Evolutionary conservation across 2,888 invertebrate genomes (phyloP).

Genomic region (Drosophila neotestacea): DNA sequence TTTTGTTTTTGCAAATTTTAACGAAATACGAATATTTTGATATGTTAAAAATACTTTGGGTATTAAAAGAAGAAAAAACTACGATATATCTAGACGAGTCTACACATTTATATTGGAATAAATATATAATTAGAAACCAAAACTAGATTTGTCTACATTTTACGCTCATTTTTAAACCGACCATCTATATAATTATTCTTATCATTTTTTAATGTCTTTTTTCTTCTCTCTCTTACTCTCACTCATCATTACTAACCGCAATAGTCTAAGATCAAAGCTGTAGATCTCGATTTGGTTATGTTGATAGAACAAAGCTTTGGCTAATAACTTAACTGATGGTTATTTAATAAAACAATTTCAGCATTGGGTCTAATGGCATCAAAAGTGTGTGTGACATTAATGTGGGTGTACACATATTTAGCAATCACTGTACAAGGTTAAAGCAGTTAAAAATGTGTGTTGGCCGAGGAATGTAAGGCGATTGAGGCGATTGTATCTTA

Average conservation of each 20-base stretch:
- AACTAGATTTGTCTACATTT: no score
- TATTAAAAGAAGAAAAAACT: background rate
- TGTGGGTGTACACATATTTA: slow-evolving; percentile 40
- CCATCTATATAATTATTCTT: no score
- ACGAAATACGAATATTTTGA: slow-evolving; percentile 1
- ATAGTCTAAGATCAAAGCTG: background rate
- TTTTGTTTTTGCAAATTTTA: background rate
- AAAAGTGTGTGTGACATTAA: background rate
- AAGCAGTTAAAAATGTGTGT: slow-evolving; percentile 56
- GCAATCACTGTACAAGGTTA: slow-evolving; percentile 65
- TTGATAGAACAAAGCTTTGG: background rate
- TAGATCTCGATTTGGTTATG: background rate
- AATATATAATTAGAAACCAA: no score
- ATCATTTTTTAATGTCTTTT: no score
- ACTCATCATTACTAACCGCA: background rate
- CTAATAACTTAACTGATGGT: slow-evolving; percentile 29
- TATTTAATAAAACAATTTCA: slow-evolving; percentile 43
- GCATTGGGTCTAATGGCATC: background rate
- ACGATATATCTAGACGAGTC: no score
- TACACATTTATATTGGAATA: no score
- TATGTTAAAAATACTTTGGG: background rate
- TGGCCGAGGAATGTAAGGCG: slow-evolving; percentile 29
- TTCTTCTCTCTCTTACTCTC: background rate
- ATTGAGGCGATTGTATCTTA: slow-evolving; percentile 64
- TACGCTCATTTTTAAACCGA: no score